A percentile compares a stretch with the other conserved stretches of the same genome.
phyloP scores from a whole-genome alignment of 1,140 invertebrate genomes.

The Cylas formicarius region DNA sequence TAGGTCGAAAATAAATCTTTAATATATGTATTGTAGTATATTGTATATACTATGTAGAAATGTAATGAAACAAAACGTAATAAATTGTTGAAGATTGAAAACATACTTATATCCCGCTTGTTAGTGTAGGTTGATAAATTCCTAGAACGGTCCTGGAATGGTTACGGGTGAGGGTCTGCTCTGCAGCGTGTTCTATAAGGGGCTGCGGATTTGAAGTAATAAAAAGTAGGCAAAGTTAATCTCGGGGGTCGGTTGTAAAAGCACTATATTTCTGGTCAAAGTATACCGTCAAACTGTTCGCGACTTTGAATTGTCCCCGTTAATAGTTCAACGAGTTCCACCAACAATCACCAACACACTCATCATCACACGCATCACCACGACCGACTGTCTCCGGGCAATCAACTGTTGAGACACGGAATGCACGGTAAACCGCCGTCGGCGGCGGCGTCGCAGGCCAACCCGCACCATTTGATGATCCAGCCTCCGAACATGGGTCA shows the following conservation, averaged over 20 bases:
- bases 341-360: slow-evolving; percentile 46
- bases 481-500: slow-evolving; percentile 51
- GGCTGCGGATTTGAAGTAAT: too few relatives aligned
- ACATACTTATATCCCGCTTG: too few relatives aligned
- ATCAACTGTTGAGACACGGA: slow-evolving; percentile 30
- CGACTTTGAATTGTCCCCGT: background rate
- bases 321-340: slow-evolving; percentile 13
- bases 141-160: too few relatives aligned
- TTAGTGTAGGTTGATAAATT: too few relatives aligned
- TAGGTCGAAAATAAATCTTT: background rate
- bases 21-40: background rate
- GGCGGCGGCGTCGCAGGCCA: slow-evolving; percentile 43
- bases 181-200: too few relatives aligned
- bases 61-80: too few relatives aligned
- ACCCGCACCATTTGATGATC: slow-evolving; percentile 58
- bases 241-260: too few relatives aligned
- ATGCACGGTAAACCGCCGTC: slow-evolving; percentile 35
- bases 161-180: too few relatives aligned
- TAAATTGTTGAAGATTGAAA: too few relatives aligned
- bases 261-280: too few relatives aligned
- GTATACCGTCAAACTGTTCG: too few relatives aligned
- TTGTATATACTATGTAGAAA: background rate
- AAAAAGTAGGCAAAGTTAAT: too few relatives aligned
- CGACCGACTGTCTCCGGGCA: slow-evolving; percentile 47
- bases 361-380: slow-evolving; percentile 52